phyloP scores from a whole-genome alignment of 2,888 invertebrate genomes.

The Drosophila prostipennis region DNA sequence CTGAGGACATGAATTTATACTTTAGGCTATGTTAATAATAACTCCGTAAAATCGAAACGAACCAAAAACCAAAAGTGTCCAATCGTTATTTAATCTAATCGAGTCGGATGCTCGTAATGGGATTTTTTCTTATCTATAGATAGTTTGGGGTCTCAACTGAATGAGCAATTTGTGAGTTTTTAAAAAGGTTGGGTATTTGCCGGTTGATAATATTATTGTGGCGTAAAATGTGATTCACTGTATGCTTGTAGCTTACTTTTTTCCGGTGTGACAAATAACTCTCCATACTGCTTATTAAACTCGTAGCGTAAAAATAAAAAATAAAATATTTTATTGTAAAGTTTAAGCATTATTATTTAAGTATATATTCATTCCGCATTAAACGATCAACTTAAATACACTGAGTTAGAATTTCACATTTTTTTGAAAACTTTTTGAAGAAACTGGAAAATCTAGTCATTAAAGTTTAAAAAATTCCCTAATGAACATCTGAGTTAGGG shows the following conservation, averaged over 20 bases:
- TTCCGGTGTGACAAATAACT: constrained; percentile 7
- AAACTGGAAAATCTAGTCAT: background rate
- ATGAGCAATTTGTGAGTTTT: constrained; percentile 37
- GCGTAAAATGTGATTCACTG: constrained; percentile 16
- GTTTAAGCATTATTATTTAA: too few relatives aligned
- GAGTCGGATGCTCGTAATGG: constrained; percentile 24
- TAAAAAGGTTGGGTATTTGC: constrained; percentile 21
- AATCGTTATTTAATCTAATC: constrained; percentile 60
- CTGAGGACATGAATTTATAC: constrained; percentile 54
- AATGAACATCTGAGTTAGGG: background rate
- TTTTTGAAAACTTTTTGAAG: background rate
- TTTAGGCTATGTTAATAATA: constrained; percentile 46
- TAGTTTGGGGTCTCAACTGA: constrained; percentile 20
- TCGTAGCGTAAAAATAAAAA: too few relatives aligned
- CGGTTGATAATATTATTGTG: constrained; percentile 1
- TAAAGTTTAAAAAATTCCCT: background rate
- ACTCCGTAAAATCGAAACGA: constrained; percentile 22
- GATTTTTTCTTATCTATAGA: constrained; percentile 54
- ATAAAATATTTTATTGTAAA: background rate
- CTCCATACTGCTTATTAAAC: background rate
- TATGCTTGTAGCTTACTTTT: constrained; percentile 10
- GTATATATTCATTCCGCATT: too few relatives aligned
- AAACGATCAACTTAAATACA: too few relatives aligned
- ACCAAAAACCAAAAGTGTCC: constrained; percentile 7
- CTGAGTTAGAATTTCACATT: background rate